Evolutionary conservation across 2,797 vertebrate genomes (phyloP).

Genomic region (Tragopan temminckii): DNA sequence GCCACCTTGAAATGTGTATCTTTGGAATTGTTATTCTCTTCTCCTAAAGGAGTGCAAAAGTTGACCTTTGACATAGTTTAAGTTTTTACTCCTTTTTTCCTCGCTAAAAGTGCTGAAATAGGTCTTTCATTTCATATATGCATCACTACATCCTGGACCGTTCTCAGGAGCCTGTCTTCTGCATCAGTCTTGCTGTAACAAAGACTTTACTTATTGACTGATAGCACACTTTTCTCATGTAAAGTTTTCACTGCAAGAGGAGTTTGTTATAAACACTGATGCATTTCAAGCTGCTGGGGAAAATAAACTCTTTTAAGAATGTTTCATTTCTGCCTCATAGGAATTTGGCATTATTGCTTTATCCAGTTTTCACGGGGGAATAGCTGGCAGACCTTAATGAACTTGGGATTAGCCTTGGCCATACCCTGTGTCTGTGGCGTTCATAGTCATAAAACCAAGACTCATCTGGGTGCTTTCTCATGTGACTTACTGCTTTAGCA

Average conservation of each 20-base stretch:
- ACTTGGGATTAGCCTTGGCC: not conserved
- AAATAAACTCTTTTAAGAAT: not conserved
- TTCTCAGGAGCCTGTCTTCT: not conserved
- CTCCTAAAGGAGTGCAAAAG: not conserved
- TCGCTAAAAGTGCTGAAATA: not conserved
- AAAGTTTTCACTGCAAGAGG: not conserved
- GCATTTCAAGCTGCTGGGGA: not conserved
- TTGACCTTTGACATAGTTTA: not conserved
- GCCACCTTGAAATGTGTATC: not conserved
- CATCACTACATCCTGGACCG: not conserved
- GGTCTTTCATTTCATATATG: not conserved
- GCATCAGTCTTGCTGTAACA: not conserved
- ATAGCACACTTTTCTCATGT: not conserved
- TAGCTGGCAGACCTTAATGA: not conserved
- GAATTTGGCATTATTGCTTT: not conserved
- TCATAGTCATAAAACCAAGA: not conserved
- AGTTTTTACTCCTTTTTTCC: constrained; percentile 25
- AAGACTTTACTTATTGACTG: not conserved
- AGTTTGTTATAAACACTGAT: not conserved
- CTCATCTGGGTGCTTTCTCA: too few species aligned
- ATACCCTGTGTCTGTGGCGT: not conserved
- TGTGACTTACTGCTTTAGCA: too few species aligned
- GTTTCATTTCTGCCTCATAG: not conserved
- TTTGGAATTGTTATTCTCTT: not conserved
- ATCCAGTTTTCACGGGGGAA: not conserved